These are phyloP conservation scores for Chaetops frenatus DNA, from an alignment of 2,113 vertebrate species.

Conservation along the genomic window DNA sequence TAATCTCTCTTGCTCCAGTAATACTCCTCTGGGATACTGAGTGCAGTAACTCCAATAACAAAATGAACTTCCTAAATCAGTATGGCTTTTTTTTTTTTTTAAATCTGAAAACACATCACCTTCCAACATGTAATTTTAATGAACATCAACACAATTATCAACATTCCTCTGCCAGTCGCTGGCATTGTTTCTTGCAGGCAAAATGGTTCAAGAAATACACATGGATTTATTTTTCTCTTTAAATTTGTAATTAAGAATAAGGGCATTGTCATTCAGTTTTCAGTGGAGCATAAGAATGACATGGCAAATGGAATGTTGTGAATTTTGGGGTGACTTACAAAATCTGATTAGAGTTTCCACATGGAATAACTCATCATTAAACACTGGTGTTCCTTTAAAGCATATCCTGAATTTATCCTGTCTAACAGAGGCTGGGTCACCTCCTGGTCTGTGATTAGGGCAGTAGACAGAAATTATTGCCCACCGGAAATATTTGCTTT, in stretches of 20 bases:
- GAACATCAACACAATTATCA: background rate
- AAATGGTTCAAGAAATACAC: background rate
- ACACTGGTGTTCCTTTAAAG: background rate
- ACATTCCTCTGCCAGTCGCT: background rate
- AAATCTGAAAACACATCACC: background rate
- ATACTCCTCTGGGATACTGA: fast-evolving
- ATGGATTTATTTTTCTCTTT: background rate
- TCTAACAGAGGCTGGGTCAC: background rate
- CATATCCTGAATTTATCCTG: background rate
- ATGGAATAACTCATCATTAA: background rate
- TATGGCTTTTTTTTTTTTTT: background rate
- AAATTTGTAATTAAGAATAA: background rate
- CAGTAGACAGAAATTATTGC: background rate
- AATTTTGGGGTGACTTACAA: background rate
- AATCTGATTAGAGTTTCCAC: background rate
- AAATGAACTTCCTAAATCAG: background rate
- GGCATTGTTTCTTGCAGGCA: background rate
- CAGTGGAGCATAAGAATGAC: background rate
- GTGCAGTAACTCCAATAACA: background rate
- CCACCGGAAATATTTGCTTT: background rate
- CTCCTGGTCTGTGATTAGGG: background rate
- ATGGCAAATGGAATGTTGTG: background rate
- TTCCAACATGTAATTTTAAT: background rate
- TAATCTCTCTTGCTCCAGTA: background rate
- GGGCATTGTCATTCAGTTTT: background rate